Percentiles rank a stretch among this genome's conserved stretches.
Conservation (phyloP, 2,888 invertebrate genomes). For the Lissocephala sabroskyi region DNA sequence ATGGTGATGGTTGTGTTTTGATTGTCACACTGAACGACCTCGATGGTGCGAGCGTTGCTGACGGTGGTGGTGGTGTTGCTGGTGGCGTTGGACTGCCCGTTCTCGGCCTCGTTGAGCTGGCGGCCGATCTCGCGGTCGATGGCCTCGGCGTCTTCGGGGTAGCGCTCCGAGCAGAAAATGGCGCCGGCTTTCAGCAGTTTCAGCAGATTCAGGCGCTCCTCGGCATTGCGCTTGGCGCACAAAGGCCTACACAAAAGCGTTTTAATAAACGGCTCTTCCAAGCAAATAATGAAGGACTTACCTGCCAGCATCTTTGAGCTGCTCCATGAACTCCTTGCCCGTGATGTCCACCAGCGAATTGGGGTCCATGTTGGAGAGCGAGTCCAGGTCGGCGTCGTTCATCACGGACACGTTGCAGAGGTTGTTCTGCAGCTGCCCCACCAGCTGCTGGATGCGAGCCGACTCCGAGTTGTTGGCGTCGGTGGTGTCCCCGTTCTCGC, state of each 20-base stretch:
- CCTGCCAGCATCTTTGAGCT: slow-evolving; percentile 83
- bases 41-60: slow-evolving; percentile 61
- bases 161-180: slow-evolving; percentile 70
- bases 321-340: slow-evolving; percentile 79
- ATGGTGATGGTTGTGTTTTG: slow-evolving; percentile 55
- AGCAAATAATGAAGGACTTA: too few relatives aligned
- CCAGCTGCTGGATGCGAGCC: slow-evolving; percentile 80
- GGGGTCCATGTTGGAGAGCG: slow-evolving; percentile 91
- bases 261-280: too few relatives aligned
- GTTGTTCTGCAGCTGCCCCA: slow-evolving; percentile 85
- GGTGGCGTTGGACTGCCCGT: slow-evolving; percentile 32
- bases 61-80: slow-evolving; percentile 17
- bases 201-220: slow-evolving; percentile 88
- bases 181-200: slow-evolving; percentile 77
- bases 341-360: slow-evolving; percentile 89
- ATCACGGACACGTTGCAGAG: slow-evolving; percentile 88
- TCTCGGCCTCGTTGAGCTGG: slow-evolving; percentile 61
- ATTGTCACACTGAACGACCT: slow-evolving; percentile 63
- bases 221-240: slow-evolving; percentile 87
- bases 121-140: slow-evolving; percentile 69
- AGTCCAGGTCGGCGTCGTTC: slow-evolving; percentile 87
- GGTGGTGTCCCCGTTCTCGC: slow-evolving; percentile 53
- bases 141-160: slow-evolving; percentile 71
- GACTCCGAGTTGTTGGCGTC: slow-evolving; percentile 68
- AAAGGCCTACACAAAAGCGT: slow-evolving; percentile 74